Percentiles rank a stretch among this genome's conserved stretches.
phyloP scores from a whole-genome alignment of 2,113 vertebrate genomes.

The Corydoras maculifer region DNA sequence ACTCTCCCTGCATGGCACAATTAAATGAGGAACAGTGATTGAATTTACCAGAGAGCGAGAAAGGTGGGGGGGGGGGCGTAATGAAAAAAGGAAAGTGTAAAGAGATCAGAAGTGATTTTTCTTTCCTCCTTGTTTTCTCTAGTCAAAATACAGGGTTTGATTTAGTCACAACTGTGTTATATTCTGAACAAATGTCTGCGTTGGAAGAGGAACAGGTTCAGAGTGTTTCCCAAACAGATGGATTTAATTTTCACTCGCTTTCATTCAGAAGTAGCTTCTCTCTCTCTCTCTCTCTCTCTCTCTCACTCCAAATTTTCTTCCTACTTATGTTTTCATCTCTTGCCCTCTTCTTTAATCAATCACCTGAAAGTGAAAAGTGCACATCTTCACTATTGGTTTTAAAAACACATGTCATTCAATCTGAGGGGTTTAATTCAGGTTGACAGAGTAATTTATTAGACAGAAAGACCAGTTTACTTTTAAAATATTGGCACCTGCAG shows the following conservation, averaged over 20 bases:
- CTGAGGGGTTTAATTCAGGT: not conserved
- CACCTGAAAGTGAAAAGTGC: not conserved
- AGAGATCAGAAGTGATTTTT: conserved; percentile 8
- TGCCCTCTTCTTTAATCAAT: not conserved
- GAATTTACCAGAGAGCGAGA: not conserved
- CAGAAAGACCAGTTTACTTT: not conserved
- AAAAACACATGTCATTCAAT: too few species aligned
- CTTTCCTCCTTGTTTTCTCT: not conserved
- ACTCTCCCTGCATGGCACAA: conserved; percentile 1
- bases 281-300: too few species aligned
- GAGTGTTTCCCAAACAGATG: not conserved
- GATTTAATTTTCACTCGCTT: not conserved
- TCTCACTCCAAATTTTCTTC: not conserved
- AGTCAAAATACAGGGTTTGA: not conserved
- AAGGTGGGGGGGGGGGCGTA: not conserved
- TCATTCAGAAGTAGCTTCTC: not conserved
- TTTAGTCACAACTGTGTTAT: not conserved
- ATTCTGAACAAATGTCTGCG: not conserved
- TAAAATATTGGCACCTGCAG: too few species aligned
- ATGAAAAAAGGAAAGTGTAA: not conserved
- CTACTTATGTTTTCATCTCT: not conserved
- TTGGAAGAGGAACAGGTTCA: not conserved
- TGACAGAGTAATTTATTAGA: not conserved
- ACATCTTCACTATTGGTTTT: too few species aligned
- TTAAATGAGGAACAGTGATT: conserved; percentile 17